phyloP scores from a whole-genome alignment of 2,113 vertebrate genomes.

The Okapia johnstoni region DNA sequence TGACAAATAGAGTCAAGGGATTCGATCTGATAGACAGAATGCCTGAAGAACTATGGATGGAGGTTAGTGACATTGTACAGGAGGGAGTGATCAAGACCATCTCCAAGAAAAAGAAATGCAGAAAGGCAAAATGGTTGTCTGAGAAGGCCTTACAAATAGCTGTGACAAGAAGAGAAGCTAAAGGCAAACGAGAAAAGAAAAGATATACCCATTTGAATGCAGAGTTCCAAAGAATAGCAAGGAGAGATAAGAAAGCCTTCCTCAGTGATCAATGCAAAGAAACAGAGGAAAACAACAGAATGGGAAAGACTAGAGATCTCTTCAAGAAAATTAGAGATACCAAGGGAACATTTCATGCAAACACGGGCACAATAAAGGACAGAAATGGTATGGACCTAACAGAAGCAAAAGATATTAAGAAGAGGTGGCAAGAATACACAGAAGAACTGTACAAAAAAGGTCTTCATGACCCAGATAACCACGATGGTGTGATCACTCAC shows the following conservation, averaged over 20 bases:
- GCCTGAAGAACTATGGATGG: background rate
- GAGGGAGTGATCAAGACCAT: background rate
- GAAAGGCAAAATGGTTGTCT: background rate
- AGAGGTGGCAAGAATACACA: background rate
- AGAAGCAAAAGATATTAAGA: background rate
- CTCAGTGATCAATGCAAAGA: background rate
- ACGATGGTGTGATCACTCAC: background rate
- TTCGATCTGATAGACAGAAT: background rate
- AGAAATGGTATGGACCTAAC: accelerated
- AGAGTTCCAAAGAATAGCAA: background rate
- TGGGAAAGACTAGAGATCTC: background rate
- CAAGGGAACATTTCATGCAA: background rate
- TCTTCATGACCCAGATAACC: background rate
- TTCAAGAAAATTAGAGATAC: background rate
- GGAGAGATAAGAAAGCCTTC: background rate
- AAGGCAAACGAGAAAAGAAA: background rate
- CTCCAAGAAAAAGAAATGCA: background rate
- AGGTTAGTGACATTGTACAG: background rate
- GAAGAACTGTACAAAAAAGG: background rate
- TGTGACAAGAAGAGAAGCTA: background rate
- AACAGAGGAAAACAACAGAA: background rate
- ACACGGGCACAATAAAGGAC: background rate
- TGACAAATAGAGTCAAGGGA: background rate
- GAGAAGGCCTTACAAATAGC: background rate
- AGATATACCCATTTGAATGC: background rate